Evolutionary conservation across 2,888 invertebrate genomes (phyloP), one percentile per base, ranked within the genome.

Genomic region (Sesia bembeciformis): DNA sequence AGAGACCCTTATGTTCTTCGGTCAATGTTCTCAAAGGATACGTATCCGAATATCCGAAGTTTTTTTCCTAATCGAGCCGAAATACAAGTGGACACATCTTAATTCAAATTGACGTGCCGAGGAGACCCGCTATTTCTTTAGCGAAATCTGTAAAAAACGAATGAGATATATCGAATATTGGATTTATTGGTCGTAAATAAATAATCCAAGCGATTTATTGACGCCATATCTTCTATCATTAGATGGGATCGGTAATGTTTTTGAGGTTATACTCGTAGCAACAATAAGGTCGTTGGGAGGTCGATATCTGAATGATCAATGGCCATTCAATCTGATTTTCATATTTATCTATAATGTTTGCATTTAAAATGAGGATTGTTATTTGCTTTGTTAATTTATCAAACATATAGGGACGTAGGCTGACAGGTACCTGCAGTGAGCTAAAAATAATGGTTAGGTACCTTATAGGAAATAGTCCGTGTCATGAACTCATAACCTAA

Each of bases 141-240:
- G 54, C 55, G 46, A 40, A 42, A 39, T 23, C 50, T 51, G 57
- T 56, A 55, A 62, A 63, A 66, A 64, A 62, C 53, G 57, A 60
- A 54, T 62, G 67, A 67, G 65, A 71, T 67, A 71, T 74, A 70
- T 66, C 64, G 64, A 62, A 67, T 71, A 68, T 65, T 64, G 62
- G 66, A 66, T 76, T 74, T 72, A 73, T 72, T 66, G 71, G 59
- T 66, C 66, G 66, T 73, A 71, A 74, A 72, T 46, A 46, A 63
- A 70, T 57, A 60, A 55, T 23, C 46, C 55, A 57, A 62, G 61
- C 61, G 62, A 70, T 72, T 74, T 74, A 76, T 65, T 56, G 64
- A 54, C 56, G 61, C 57, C 63, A 58, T 66, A 65, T 63, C 66
- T 65, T 66, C 60, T 62, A 62, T 59, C 56, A 64, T 72, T 69